Evolutionary conservation across 2,888 invertebrate species (phyloP).

Genomic region (Aphrophora alni): DNA sequence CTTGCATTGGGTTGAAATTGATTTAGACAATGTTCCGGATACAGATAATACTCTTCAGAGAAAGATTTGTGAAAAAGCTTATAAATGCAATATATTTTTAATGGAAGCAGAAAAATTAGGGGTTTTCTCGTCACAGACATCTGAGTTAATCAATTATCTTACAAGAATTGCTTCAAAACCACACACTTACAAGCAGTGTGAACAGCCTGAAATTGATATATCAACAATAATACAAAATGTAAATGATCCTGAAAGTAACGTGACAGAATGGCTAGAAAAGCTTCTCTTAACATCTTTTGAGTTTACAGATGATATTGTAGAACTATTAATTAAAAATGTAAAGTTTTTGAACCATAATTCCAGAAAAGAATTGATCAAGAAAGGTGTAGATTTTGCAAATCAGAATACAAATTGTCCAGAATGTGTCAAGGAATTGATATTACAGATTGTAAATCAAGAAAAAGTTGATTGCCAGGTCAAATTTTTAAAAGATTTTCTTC

Average conservation of each 20-base stretch:
- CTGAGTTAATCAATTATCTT: constrained; percentile 14
- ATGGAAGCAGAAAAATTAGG: constrained; percentile 18
- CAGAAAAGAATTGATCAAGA: constrained; percentile 3
- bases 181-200: neutral
- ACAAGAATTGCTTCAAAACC: constrained; percentile 24
- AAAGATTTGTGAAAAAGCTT: constrained; percentile 29
- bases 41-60: constrained; percentile 29
- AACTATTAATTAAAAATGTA: neutral
- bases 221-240: constrained; percentile 16
- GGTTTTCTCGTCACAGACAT: neutral
- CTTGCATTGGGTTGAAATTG: constrained; percentile 26
- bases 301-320: neutral
- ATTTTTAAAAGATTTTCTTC: constrained; percentile 9
- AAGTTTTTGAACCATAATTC: neutral
- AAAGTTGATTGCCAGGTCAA: constrained; percentile 4
- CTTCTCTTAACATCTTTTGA: neutral
- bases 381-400: constrained; percentile 7
- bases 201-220: neutral
- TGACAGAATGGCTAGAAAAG: constrained; percentile 18
- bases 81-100: neutral
- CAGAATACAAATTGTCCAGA: neutral
- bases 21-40: constrained; percentile 23
- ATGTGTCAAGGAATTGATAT: constrained; percentile 17
- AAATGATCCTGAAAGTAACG: neutral
- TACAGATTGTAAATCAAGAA: constrained; percentile 8